phyloP scores from a whole-genome alignment of 2,888 invertebrate species.

The Chydorus sphaericus region DNA sequence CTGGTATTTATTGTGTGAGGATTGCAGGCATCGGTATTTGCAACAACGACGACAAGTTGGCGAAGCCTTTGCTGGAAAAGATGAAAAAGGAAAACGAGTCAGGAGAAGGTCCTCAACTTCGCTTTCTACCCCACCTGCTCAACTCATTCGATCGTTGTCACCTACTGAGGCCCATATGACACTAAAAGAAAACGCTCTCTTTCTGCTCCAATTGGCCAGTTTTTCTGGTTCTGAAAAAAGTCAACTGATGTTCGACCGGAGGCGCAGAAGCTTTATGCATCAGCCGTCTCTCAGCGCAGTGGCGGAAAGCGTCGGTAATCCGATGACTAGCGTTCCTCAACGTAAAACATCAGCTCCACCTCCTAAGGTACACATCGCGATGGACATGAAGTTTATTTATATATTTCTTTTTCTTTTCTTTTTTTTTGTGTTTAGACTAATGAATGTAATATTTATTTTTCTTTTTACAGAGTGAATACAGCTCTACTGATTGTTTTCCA shows the following conservation, averaged over 20 bases:
- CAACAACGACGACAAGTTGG: constrained; percentile 25
- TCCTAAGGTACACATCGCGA: not conserved
- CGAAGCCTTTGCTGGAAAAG: not conserved
- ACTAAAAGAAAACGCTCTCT: constrained; percentile 87
- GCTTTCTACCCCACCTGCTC: constrained; percentile 12
- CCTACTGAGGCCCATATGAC: constrained; percentile 44
- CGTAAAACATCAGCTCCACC: constrained; percentile 31
- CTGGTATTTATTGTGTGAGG: constrained; percentile 86
- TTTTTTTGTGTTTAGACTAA: too few species aligned
- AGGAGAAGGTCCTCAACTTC: constrained; percentile 10
- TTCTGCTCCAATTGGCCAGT: constrained; percentile 75
- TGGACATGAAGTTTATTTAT: not conserved
- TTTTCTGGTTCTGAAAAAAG: constrained; percentile 28
- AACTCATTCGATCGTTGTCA: constrained; percentile 24
- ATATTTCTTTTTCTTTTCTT: not conserved
- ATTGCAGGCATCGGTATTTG: constrained; percentile 65
- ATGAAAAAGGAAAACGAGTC: constrained; percentile 6
- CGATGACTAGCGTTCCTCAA: not conserved
- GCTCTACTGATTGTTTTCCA: not conserved
- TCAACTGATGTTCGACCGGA: constrained; percentile 15
- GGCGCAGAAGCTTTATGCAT: constrained; percentile 18
- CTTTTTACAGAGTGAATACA: not conserved
- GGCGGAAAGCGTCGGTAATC: too few species aligned
- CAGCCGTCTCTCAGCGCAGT: constrained; percentile 18
- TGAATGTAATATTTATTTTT: not conserved